Conservation (phyloP, 2,888 invertebrate genomes). For the Agonum fuliginosum region DNA sequence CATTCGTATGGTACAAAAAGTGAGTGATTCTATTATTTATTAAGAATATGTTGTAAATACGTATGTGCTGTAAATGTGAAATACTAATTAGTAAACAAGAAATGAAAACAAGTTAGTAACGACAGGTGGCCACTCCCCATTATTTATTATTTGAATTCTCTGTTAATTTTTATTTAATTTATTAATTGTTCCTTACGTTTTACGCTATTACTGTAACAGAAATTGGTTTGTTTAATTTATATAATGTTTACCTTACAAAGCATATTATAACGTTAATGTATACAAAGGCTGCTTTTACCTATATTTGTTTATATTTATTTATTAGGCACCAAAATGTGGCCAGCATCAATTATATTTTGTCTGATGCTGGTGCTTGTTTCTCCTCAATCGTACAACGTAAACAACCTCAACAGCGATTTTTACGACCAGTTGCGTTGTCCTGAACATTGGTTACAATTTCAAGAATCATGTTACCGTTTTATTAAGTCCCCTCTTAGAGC, state of each 20-base stretch:
- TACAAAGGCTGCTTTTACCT: neutral
- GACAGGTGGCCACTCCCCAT: constrained; percentile 54
- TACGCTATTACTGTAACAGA: neutral
- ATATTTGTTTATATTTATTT: constrained; percentile 11
- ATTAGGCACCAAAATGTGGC: constrained; percentile 45
- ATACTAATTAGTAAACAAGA: constrained; percentile 3
- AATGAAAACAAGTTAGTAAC: constrained; percentile 29
- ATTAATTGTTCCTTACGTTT: neutral
- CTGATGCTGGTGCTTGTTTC: constrained; percentile 48
- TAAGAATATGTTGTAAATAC: neutral
- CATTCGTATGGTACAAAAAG: constrained; percentile 45
- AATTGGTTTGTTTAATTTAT: neutral
- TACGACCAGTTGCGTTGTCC: constrained; percentile 80
- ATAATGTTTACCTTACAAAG: neutral
- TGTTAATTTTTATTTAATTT: neutral
- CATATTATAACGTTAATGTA: neutral
- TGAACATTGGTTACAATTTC: constrained; percentile 88
- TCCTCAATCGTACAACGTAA: constrained; percentile 36
- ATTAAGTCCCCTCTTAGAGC: constrained; percentile 89
- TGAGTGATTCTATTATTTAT: constrained; percentile 29
- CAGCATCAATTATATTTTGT: constrained; percentile 44
- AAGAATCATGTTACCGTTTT: constrained; percentile 91
- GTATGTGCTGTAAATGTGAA: neutral
- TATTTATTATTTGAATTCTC: constrained; percentile 15
- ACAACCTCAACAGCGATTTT: constrained; percentile 38